phyloP scores from a whole-genome alignment of 2,113 vertebrate species.

The Mormyrus lacerda region DNA sequence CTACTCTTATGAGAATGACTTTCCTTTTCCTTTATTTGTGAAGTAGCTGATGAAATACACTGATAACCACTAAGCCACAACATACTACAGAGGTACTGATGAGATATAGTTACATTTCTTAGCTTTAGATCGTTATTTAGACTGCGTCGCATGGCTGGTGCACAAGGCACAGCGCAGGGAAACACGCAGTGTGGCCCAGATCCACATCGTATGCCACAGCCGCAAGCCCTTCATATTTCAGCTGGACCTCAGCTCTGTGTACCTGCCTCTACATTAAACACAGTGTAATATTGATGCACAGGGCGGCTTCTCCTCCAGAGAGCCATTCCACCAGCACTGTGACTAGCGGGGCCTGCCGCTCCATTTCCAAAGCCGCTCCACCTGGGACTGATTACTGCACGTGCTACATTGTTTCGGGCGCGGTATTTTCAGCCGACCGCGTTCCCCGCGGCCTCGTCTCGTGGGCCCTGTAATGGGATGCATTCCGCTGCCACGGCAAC shows the following conservation, averaged over 20 bases:
- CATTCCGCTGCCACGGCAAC: not conserved
- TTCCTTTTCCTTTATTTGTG: not conserved
- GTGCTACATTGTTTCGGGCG: not conserved
- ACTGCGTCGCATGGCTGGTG: not conserved
- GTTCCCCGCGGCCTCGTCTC: not conserved
- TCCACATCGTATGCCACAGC: not conserved
- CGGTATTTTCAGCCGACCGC: not conserved
- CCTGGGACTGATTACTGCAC: not conserved
- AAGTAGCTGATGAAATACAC: not conserved
- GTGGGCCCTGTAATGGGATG: not conserved
- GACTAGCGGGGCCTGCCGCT: not conserved
- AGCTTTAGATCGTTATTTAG: not conserved
- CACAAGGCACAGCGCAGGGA: not conserved
- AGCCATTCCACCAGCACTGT: not conserved
- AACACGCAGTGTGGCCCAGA: no score
- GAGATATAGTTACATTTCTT: not conserved
- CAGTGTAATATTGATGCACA: slow-evolving; percentile 5
- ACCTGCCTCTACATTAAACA: slow-evolving; percentile 3
- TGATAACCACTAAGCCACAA: not conserved
- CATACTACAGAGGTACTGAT: not conserved
- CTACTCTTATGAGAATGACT: not conserved
- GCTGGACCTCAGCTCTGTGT: not conserved
- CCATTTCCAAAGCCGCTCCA: not conserved
- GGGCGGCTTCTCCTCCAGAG: not conserved
- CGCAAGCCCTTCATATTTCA: slow-evolving; percentile 8